These are phyloP conservation scores for Carabus problematicus DNA, from an alignment of 2,888 invertebrate genomes.

Conservation along the genomic window DNA sequence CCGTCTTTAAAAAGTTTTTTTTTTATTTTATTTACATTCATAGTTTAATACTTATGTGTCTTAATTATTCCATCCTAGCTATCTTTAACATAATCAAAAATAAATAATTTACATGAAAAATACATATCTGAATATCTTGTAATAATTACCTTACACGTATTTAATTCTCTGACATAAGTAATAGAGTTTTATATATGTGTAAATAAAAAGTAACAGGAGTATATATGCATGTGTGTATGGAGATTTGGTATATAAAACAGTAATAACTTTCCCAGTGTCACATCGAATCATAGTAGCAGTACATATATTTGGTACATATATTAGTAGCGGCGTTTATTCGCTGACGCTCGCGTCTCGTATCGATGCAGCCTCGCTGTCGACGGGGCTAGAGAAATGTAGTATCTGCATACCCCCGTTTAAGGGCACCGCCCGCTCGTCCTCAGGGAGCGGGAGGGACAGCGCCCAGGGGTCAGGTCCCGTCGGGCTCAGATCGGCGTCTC, in stretches of 20 bases:
- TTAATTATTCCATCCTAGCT: too few relatives aligned
- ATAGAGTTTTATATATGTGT: too few relatives aligned
- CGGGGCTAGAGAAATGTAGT: conserved; percentile 54
- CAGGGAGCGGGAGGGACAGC: conserved; percentile 26
- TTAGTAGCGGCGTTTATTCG: conserved; percentile 19
- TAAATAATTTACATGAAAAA: too few relatives aligned
- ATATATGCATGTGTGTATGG: background rate
- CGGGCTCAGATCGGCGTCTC: conserved; percentile 62
- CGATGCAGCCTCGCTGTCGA: conserved; percentile 29
- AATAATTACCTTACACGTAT: too few relatives aligned
- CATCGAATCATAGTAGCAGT: background rate
- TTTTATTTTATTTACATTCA: background rate
- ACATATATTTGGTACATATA: too few relatives aligned
- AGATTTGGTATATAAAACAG: background rate
- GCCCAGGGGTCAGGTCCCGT: conserved; percentile 55
- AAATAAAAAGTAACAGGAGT: background rate
- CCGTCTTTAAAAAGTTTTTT: background rate
- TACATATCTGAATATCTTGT: too few relatives aligned
- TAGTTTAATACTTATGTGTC: too few relatives aligned
- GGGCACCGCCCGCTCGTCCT: conserved; percentile 45
- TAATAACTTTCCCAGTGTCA: background rate
- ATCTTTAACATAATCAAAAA: too few relatives aligned
- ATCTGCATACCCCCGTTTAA: conserved; percentile 54
- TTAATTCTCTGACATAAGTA: too few relatives aligned
- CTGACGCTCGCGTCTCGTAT: conserved; percentile 28